Evolutionary conservation across 2,113 vertebrate species (phyloP), one percentile per base, ranked within the genome.

Genomic region (Castor canadensis): DNA sequence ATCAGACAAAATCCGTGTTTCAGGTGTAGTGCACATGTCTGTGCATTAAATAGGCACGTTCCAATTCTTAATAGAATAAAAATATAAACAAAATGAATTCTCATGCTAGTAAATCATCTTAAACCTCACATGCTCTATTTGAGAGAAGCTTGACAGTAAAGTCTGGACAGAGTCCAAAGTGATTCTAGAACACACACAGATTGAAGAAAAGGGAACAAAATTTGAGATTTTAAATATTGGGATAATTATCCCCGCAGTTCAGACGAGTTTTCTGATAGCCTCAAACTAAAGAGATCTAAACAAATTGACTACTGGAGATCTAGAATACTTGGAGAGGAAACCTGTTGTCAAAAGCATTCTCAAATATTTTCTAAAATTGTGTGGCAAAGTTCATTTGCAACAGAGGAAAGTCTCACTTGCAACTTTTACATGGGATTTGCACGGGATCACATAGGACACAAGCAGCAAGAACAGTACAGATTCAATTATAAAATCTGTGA

Each of bases 41-140:
- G 1, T 58, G 10, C 30, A 79, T 75, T n/a, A 56, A 76, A 40
- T 32, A 40, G n/a, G 38, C 47, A 79, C 10, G 52, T 73, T 16
- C 60, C 69, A 58, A 83, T 95, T 80, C 67, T 45, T 94, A 52
- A 64, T 13, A 87, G 26, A 60, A 72, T 86, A 24, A 86, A 94
- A 92, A 26, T 80, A 47, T 89, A 45, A 85, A 52, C 32, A 81
- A 92, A 84, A 28, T 49, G 1, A 20, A 54, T 24, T 67, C 56
- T 30, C 47, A 38, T 69, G 3, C 64, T 52, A 64, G 9, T 9
- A 52, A 43, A 26, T 81, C n/a, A 47, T 9, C 26, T 60, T 77
- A 22, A 47, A 32, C 26, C 1, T 82, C 24, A 32, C 5, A 56
- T 73, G 54, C 17, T 62, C 1, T 17, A 3, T 10, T 2, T 69